Conservation (phyloP, 2,888 invertebrate species). For the Synergus laeviventris region DNA sequence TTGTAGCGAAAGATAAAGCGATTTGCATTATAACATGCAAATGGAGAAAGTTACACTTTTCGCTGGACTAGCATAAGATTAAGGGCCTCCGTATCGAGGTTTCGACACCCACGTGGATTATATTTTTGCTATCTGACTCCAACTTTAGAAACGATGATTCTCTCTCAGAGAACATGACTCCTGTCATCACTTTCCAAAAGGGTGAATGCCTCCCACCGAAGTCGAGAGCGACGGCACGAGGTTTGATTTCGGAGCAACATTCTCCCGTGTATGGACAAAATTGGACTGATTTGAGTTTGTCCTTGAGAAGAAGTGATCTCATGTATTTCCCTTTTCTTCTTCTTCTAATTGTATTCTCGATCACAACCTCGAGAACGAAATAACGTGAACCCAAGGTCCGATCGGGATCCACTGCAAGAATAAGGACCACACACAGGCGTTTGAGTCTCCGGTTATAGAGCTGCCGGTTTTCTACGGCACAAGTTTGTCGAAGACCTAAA, state of each 20-base stretch:
- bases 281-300: slow-evolving; percentile 41
- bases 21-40: slow-evolving; percentile 39
- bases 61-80: slow-evolving; percentile 15
- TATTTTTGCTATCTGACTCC: background rate
- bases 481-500: background rate
- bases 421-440: slow-evolving; percentile 67
- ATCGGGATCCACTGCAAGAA: slow-evolving; percentile 45
- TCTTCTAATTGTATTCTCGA: slow-evolving; percentile 38
- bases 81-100: background rate
- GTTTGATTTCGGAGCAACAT: slow-evolving; percentile 60
- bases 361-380: slow-evolving; percentile 43
- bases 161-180: background rate
- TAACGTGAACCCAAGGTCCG: slow-evolving; percentile 43
- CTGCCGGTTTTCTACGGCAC: slow-evolving; percentile 31
- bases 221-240: slow-evolving; percentile 63
- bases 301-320: background rate
- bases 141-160: slow-evolving; percentile 11
- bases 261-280: slow-evolving; percentile 59
- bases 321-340: slow-evolving; percentile 1
- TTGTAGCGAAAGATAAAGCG: background rate
- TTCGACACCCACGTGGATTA: slow-evolving; percentile 7
- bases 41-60: slow-evolving; percentile 21
- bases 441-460: slow-evolving; percentile 56
- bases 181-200: slow-evolving; percentile 8
- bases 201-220: slow-evolving; percentile 42